These are phyloP conservation scores for Calyptommatus sinebrachiatus DNA, from an alignment of 2,113 vertebrate species.

Conservation along the genomic window DNA sequence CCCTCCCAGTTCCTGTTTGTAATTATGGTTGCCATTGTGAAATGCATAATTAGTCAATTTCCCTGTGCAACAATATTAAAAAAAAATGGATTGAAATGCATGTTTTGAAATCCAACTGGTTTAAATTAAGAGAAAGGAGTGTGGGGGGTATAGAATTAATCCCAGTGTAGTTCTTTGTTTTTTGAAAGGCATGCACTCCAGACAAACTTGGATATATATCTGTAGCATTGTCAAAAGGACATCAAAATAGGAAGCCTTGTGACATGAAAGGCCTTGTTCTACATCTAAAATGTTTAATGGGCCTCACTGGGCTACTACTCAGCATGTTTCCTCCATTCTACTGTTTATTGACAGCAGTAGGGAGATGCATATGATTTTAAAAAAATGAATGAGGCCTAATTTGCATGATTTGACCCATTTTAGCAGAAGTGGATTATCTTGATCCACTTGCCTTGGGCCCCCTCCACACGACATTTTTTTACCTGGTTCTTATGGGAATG, in stretches of 20 bases:
- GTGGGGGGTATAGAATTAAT: neutral
- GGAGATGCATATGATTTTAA: too few species aligned
- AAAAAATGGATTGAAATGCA: slow-evolving; percentile 29
- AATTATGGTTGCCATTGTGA: slow-evolving; percentile 21
- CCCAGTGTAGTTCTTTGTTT: slow-evolving; percentile 5
- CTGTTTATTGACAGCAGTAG: slow-evolving; percentile 43
- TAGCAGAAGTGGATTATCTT: too few species aligned
- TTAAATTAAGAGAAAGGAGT: slow-evolving; percentile 15
- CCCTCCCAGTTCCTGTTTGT: slow-evolving; percentile 16
- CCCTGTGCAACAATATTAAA: neutral
- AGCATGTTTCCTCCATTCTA: slow-evolving; percentile 47
- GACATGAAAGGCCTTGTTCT: slow-evolving; percentile 55
- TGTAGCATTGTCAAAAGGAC: slow-evolving; percentile 47
- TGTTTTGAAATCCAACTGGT: slow-evolving; percentile 6
- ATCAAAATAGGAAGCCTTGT: slow-evolving; percentile 46
- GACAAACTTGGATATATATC: slow-evolving; percentile 42
- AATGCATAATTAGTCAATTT: slow-evolving; percentile 47
- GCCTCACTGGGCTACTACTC: slow-evolving; percentile 56
- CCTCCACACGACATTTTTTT: too few species aligned
- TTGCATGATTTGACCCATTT: too few species aligned
- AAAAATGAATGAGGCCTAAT: neutral
- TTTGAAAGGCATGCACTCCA: slow-evolving; percentile 17
- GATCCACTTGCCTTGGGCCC: too few species aligned
- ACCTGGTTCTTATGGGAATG: too few species aligned
- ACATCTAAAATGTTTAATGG: slow-evolving; percentile 51